Percentiles rank a stretch among this genome's conserved stretches.
Conservation (phyloP, 2,113 vertebrate genomes). For the rat (Rattus norvegicus) region GRCr8 NC_086024.1:63737501-63738000, state of each 20-base stretch:
- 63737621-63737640: background rate
- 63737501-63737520: background rate
- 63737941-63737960: background rate
- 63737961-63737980: constrained; percentile 9
- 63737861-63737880: background rate
- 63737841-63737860: background rate
- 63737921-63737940: background rate
- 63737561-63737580: too few relatives aligned
- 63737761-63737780: background rate
- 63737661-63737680: background rate
- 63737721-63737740: background rate
- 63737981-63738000: background rate
- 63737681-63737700: too few relatives aligned
- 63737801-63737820: background rate
- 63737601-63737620: too few relatives aligned
- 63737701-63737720: background rate
- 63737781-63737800: background rate
- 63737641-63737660: background rate
- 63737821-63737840: background rate
- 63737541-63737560: background rate
- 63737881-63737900: background rate
- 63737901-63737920: background rate
- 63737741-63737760: background rate
- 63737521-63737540: too few relatives aligned
- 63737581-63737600: too few relatives aligned